These are phyloP conservation scores for Myioborus miniatus DNA, from an alignment of 2,797 vertebrate genomes.

Conservation along the genomic window DNA sequence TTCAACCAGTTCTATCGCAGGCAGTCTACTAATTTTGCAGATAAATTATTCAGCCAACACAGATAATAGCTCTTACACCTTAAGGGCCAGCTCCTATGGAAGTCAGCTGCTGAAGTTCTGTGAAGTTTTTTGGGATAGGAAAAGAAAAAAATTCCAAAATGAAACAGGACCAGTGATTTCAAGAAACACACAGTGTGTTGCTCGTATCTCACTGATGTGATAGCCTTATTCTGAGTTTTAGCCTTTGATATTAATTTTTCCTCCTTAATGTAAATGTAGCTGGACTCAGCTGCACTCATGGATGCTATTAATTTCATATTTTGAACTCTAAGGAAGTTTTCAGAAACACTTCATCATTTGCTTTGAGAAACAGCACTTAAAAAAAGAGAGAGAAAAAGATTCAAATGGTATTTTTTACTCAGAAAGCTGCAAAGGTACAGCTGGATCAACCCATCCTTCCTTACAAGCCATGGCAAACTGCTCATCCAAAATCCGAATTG, in stretches of 20 bases:
- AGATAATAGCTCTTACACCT: conserved; percentile 47
- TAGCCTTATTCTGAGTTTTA: background rate
- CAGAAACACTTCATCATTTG: background rate
- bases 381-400: background rate
- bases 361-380: background rate
- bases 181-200: background rate
- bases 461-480: background rate
- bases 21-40: conserved; percentile 67
- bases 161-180: background rate
- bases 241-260: background rate
- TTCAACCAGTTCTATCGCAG: conserved; percentile 56
- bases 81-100: background rate
- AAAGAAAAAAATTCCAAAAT: background rate
- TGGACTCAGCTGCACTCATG: background rate
- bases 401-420: background rate
- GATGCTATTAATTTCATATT: background rate
- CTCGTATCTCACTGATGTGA: background rate
- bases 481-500: background rate
- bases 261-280: background rate
- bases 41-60: conserved; percentile 57
- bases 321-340: background rate
- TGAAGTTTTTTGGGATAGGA: background rate
- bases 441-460: fast-evolving
- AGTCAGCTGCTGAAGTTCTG: background rate
- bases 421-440: background rate